phyloP scores from a whole-genome alignment of 2,888 invertebrate species.

The Tetranychus piercei region DNA sequence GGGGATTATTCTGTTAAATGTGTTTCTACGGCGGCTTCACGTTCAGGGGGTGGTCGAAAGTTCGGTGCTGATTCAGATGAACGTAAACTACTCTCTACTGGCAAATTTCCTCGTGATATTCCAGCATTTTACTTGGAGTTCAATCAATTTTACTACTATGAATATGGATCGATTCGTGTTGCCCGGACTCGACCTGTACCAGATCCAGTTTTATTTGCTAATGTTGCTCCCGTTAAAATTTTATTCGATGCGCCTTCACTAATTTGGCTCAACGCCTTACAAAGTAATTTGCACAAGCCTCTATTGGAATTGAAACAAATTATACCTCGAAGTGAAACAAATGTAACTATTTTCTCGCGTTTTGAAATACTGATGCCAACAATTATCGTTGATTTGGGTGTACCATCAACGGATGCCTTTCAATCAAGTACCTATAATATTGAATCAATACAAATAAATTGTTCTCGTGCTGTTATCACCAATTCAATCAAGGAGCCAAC shows the following conservation, averaged over 20 bases:
- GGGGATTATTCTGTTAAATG: constrained; percentile 19
- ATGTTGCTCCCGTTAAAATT: constrained; percentile 72
- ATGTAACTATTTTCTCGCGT: constrained; percentile 14
- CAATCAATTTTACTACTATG: constrained; percentile 78
- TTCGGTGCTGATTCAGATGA: constrained; percentile 6
- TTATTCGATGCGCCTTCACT: constrained; percentile 69
- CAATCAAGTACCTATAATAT: background rate
- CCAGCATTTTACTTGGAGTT: constrained; percentile 86
- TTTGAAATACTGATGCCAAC: constrained; percentile 21
- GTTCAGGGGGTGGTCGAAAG: constrained; percentile 8
- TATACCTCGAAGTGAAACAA: constrained; percentile 18
- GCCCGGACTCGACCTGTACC: constrained; percentile 78
- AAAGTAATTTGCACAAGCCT: constrained; percentile 63
- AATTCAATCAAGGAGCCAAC: constrained; percentile 42
- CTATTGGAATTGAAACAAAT: constrained; percentile 29
- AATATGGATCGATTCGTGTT: constrained; percentile 45
- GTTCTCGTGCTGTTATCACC: constrained; percentile 52
- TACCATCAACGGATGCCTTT: background rate
- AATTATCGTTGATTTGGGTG: constrained; percentile 10
- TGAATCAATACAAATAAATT: constrained; percentile 53
- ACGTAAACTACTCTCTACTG: constrained; percentile 30
- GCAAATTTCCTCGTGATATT: constrained; percentile 69
- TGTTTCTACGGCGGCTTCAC: constrained; percentile 24
- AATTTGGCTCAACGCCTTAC: constrained; percentile 83
- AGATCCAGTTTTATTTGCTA: constrained; percentile 72